Evolutionary conservation across 1,140 invertebrate species (phyloP).

Genomic region (Holcopasites calliopsidis): DNA sequence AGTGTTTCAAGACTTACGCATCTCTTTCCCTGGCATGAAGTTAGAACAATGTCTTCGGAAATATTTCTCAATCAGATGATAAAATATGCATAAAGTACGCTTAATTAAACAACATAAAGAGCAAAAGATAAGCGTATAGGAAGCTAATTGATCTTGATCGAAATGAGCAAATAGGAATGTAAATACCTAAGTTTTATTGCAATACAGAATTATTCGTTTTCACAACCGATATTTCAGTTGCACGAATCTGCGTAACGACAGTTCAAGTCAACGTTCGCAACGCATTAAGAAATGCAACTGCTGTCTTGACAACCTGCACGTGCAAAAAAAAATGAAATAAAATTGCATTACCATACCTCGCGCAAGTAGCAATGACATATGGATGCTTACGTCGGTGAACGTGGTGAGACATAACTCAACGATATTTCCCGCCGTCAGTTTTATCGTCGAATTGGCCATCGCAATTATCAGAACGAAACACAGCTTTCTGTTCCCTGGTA

Average conservation of each 20-base stretch:
- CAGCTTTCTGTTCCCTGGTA: conserved; percentile 37
- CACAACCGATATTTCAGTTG: neutral
- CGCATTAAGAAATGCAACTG: conserved; percentile 29
- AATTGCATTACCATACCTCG: neutral
- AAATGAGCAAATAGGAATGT: no score
- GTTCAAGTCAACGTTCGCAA: conserved; percentile 18
- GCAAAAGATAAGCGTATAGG: no score
- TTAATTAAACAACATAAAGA: no score
- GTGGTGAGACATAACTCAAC: conserved; percentile 42
- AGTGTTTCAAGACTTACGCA: no score
- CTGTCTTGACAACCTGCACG: conserved; percentile 26
- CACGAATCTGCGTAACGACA: neutral
- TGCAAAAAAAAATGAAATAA: neutral
- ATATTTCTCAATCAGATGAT: no score
- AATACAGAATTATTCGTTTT: no score
- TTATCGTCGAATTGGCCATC: conserved; percentile 49
- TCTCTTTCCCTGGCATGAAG: no score
- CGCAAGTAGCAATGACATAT: neutral
- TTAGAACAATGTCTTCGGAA: no score
- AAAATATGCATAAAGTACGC: no score
- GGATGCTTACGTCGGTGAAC: conserved; percentile 53
- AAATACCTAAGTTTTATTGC: no score
- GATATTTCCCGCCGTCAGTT: conserved; percentile 59
- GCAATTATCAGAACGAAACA: conserved; percentile 53
- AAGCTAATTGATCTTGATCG: no score